These are phyloP conservation scores for Larimichthys polyactis DNA, from an alignment of 2,113 vertebrate species.

Conservation along the genomic window DNA sequence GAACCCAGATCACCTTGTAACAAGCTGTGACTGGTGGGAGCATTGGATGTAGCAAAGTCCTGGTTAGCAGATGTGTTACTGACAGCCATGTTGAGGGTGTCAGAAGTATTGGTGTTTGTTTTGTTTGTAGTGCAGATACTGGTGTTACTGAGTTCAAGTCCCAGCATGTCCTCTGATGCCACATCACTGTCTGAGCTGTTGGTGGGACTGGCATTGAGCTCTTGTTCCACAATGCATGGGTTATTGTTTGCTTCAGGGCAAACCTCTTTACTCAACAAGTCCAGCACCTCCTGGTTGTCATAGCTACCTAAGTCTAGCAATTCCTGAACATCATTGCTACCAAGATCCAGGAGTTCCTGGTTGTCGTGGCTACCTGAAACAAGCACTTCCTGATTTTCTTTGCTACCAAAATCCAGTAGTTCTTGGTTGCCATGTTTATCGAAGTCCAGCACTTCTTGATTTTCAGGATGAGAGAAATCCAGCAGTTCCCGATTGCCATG, in stretches of 20 bases:
- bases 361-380: conserved; percentile 29
- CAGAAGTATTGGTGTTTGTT: conserved; percentile 23
- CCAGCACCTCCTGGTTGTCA: conserved; percentile 66
- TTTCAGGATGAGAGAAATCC: conserved; percentile 29
- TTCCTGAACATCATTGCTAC: conserved; percentile 39
- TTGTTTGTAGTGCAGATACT: conserved; percentile 26
- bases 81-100: not conserved
- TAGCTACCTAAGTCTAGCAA: conserved; percentile 39
- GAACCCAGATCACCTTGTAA: conserved; percentile 69
- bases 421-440: conserved; percentile 51
- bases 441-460: conserved; percentile 62
- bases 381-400: conserved; percentile 51
- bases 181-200: conserved; percentile 71
- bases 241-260: conserved; percentile 66
- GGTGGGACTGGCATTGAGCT: conserved; percentile 22
- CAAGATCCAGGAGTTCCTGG: conserved; percentile 16
- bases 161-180: conserved; percentile 54
- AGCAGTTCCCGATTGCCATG: conserved; percentile 30
- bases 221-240: conserved; percentile 38
- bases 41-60: conserved; percentile 2
- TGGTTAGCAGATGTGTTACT: conserved; percentile 24
- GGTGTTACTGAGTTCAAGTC: conserved; percentile 42
- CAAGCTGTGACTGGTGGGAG: conserved; percentile 15
- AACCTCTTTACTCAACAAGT: conserved; percentile 38
- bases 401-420: conserved; percentile 22